phyloP scores from a whole-genome alignment of 1,140 invertebrate species.

The Drosophila elegans region DNA sequence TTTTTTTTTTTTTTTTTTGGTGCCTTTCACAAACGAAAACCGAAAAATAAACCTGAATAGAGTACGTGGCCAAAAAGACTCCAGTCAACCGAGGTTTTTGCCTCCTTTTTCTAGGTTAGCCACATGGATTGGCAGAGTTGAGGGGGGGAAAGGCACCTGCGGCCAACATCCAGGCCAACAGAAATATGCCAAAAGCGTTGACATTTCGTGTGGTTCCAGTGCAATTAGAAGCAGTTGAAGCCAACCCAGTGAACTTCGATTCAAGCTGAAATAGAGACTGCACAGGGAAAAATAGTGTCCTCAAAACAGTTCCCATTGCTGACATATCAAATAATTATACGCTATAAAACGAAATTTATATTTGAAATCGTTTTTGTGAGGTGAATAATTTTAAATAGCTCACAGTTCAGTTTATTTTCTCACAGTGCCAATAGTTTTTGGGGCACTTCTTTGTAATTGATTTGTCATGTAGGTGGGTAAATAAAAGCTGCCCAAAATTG shows the following conservation, averaged over 20 bases:
- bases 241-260: conserved; percentile 40
- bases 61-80: conserved; percentile 57
- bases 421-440: conserved; percentile 6
- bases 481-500: conserved; percentile 54
- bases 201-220: conserved; percentile 72
- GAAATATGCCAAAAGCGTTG: conserved; percentile 71
- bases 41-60: conserved; percentile 56
- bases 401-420: too few species aligned
- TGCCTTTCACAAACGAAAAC: conserved; percentile 69
- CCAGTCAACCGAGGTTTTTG: conserved; percentile 23
- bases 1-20: conserved; percentile 65
- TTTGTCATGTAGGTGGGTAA: conserved; percentile 57
- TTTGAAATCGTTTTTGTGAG: too few species aligned
- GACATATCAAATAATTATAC: too few species aligned
- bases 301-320: too few species aligned
- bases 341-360: too few species aligned
- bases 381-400: too few species aligned
- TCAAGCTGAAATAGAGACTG: conserved; percentile 10
- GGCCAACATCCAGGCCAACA: conserved; percentile 38
- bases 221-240: conserved; percentile 76
- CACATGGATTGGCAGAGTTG: conserved; percentile 31
- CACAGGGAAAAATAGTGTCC: neutral
- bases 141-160: conserved; percentile 65
- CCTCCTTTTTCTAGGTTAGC: conserved; percentile 70
- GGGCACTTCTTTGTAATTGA: conserved; percentile 63